phyloP scores from a whole-genome alignment of 2,888 invertebrate genomes.

The Lamellibrachia columna region DNA sequence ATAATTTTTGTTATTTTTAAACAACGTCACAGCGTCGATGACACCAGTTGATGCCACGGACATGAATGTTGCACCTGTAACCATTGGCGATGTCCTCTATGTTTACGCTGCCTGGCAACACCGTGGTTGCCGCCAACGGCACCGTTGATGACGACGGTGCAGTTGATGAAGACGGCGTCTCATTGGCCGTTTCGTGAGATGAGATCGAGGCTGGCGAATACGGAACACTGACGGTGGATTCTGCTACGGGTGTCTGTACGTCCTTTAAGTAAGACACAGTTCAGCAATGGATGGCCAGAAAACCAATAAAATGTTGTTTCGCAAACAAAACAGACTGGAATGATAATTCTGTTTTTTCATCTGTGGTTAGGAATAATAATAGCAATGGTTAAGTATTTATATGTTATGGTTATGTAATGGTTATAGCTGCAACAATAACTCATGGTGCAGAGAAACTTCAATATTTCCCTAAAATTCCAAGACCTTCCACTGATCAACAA shows the following conservation, averaged over 20 bases:
- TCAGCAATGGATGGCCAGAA: not conserved
- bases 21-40: not conserved
- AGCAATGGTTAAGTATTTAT: not conserved
- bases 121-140: constrained; percentile 46
- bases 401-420: not conserved
- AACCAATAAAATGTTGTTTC: not conserved
- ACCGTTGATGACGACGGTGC: constrained; percentile 59
- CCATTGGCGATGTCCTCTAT: constrained; percentile 63
- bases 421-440: not conserved
- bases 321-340: not conserved
- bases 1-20: too few species aligned
- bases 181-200: constrained; percentile 50
- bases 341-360: not conserved
- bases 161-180: constrained; percentile 38
- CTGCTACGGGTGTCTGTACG: not conserved
- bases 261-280: not conserved
- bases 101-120: constrained; percentile 36
- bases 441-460: not conserved
- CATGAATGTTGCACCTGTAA: constrained; percentile 52
- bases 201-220: constrained; percentile 29
- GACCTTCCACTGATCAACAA: too few species aligned
- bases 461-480: not conserved
- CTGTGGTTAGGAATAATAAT: not conserved
- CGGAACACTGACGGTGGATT: not conserved
- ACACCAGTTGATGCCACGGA: not conserved